A percentile compares a stretch with the other conserved stretches of the same genome.
phyloP scores from a whole-genome alignment of 2,888 invertebrate genomes.

The Dicyrtoma fusca region DNA sequence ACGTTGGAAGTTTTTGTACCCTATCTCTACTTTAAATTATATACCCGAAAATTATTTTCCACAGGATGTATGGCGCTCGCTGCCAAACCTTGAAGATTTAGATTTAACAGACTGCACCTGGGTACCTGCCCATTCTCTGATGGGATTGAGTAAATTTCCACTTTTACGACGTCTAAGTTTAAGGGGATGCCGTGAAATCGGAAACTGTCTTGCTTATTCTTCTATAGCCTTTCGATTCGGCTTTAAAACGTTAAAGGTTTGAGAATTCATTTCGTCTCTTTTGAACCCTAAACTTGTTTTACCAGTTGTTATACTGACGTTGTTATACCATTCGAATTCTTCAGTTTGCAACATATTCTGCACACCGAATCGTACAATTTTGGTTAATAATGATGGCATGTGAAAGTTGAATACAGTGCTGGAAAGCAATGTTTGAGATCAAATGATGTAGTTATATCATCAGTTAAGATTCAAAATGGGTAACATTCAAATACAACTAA shows the following conservation, averaged over 20 bases:
- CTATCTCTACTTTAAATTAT: background rate
- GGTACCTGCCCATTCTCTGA: constrained; percentile 50
- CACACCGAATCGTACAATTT: no score
- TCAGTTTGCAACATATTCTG: no score
- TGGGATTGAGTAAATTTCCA: constrained; percentile 53
- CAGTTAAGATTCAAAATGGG: no score
- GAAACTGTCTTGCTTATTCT: constrained; percentile 54
- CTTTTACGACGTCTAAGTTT: constrained; percentile 42
- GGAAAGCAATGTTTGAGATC: no score
- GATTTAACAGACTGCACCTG: constrained; percentile 52
- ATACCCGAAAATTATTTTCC: constrained; percentile 25
- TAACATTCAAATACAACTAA: no score
- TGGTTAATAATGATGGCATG: no score
- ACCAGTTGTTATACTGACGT: no score
- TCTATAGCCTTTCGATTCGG: constrained; percentile 53
- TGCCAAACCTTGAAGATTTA: constrained; percentile 48
- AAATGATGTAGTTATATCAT: no score
- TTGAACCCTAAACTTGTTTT: no score
- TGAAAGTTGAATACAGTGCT: no score
- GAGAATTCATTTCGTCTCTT: background rate
- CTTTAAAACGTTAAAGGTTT: constrained; percentile 50
- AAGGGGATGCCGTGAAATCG: constrained; percentile 52
- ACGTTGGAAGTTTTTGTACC: no score
- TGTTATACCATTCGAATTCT: no score
- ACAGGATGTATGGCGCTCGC: constrained; percentile 42